Evolutionary conservation across 92 coral and sea anemone species (phyloP).

Genomic region (Porites evermanni): DNA sequence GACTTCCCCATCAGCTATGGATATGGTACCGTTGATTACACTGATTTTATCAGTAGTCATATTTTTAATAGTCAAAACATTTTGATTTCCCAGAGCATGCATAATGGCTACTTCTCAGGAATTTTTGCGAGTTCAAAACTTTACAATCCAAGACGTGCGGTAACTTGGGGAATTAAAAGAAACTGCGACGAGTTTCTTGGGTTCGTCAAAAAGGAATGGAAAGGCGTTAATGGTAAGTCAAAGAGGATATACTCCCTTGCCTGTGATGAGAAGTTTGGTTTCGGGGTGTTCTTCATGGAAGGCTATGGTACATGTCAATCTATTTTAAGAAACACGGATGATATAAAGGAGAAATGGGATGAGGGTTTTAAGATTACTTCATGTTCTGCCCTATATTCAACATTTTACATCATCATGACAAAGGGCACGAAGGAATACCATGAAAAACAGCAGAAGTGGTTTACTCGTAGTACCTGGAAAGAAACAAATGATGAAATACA

Average conservation of each 20-base stretch:
- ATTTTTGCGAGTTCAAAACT: not conserved
- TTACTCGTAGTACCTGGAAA: not conserved
- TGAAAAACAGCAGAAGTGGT: not conserved
- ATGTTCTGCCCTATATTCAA: conserved; percentile 1
- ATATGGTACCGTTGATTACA: too few species aligned
- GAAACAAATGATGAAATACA: not conserved
- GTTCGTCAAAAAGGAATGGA: not conserved
- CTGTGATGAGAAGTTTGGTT: not conserved
- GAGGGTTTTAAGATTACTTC: conserved; percentile 13
- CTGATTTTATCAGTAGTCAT: not conserved
- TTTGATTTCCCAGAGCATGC: not conserved
- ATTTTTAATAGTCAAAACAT: not conserved
- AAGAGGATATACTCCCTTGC: not conserved
- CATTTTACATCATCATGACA: conserved; percentile 11
- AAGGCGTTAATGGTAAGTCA: not conserved
- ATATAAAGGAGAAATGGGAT: not conserved
- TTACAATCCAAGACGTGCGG: not conserved
- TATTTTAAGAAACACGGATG: not conserved
- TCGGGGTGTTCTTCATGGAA: conserved; percentile 1
- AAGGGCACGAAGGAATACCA: not conserved
- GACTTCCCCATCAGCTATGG: not conserved
- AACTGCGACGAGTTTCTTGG: not conserved
- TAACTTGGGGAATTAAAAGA: not conserved
- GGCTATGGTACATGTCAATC: not conserved
- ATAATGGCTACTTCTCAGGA: not conserved